Percentiles rank a stretch among this genome's conserved stretches.
Conservation (phyloP, 1,140 invertebrate genomes). For the Drosophila obscura region DNA sequence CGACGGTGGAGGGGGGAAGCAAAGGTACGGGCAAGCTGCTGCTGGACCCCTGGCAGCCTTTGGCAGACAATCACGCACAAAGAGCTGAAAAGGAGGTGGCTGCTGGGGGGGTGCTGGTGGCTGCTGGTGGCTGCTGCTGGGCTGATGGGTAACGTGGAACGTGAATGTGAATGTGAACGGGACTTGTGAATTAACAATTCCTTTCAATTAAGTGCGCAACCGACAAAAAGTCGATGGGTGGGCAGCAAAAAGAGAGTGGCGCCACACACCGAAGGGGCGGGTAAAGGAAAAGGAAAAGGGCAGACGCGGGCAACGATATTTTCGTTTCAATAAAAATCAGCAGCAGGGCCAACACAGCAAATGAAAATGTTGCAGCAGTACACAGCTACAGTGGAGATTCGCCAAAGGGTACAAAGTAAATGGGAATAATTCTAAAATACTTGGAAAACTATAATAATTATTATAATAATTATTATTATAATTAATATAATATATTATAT, state of each 20-base stretch:
- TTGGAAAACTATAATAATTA: too few species aligned
- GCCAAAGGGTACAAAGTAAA: too few species aligned
- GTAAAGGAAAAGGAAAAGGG: constrained; percentile 29
- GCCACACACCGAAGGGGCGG: constrained; percentile 11
- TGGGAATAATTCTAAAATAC: too few species aligned
- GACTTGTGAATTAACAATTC: constrained; percentile 76
- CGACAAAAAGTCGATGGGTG: constrained; percentile 29
- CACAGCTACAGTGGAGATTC: too few species aligned
- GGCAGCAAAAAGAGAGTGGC: constrained; percentile 3
- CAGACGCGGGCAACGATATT: constrained; percentile 64
- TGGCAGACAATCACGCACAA: constrained; percentile 69
- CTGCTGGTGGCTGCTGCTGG: too few species aligned
- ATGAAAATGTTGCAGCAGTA: constrained; percentile 68
- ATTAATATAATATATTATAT: too few species aligned
- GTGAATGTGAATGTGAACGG: not conserved
- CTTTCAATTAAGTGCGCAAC: constrained; percentile 77
- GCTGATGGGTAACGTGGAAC: not conserved
- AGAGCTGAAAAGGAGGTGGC: not conserved
- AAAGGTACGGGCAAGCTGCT: constrained; percentile 13
- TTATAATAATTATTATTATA: too few species aligned
- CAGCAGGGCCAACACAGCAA: constrained; percentile 37
- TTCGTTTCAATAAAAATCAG: constrained; percentile 80
- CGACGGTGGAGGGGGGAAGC: not conserved
- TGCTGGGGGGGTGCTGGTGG: not conserved
- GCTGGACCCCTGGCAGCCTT: constrained; percentile 10